A percentile compares a stretch with the other conserved stretches of the same genome.
These are phyloP conservation scores for Euzetes globulus DNA, from an alignment of 2,888 invertebrate species.

Conservation along the genomic window DNA sequence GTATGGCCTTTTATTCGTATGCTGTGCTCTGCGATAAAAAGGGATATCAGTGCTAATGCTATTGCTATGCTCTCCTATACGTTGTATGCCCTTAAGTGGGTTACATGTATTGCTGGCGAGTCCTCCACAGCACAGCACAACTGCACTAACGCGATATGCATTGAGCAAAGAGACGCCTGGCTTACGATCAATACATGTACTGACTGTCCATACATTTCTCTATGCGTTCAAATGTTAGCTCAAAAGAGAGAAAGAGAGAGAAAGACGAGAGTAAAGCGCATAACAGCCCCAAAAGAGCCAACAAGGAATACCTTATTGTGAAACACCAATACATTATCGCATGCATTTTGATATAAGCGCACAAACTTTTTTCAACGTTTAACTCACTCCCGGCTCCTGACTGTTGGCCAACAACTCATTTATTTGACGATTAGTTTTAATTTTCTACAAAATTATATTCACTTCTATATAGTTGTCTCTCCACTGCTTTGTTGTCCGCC, in stretches of 20 bases:
- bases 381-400: not conserved
- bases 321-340: slow-evolving; percentile 20
- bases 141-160: not conserved
- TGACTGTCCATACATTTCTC: slow-evolving; percentile 22
- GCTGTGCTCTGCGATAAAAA: not conserved
- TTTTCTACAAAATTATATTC: not conserved
- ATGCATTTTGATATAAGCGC: slow-evolving; percentile 21
- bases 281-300: not conserved
- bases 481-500: slow-evolving; percentile 22
- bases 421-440: not conserved
- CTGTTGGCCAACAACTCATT: not conserved
- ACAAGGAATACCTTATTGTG: slow-evolving; percentile 28
- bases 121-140: not conserved
- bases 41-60: slow-evolving; percentile 6
- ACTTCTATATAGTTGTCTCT: not conserved
- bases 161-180: not conserved
- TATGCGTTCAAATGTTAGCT: not conserved
- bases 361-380: not conserved
- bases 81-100: slow-evolving; percentile 16
- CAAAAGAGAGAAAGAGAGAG: not conserved
- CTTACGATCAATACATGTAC: not conserved
- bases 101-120: not conserved
- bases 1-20: not conserved
- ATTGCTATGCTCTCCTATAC: not conserved
- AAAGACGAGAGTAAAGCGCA: not conserved